Base-by-base conservation (phyloP, 2,888 invertebrate genomes). In the Lydus trimaculatus region DNA sequence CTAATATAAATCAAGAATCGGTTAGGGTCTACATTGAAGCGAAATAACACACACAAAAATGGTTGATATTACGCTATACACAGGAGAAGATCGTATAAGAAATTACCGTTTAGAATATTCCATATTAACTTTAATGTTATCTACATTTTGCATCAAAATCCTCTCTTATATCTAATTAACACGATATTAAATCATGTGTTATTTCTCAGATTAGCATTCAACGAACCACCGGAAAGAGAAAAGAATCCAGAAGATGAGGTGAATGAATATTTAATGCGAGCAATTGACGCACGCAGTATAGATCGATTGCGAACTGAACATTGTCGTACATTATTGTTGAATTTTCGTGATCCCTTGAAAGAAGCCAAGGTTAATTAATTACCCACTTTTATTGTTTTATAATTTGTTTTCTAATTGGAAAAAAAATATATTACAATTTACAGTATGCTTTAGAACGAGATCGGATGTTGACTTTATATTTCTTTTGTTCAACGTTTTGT, bases 191-290 rank as follows among this genome's bases (percentile, higher is more conserved):
- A 13, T 36, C 0, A 15, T 13, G 13, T 43, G 0, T 7, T 43
- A 1, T 43, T 8, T 6, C 17, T 17, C n/a, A 94, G 95, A 84
- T 88, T 92, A 71, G 94, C 94, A 28, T 91, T 91, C 73, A 92
- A 91, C 48, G 91, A 93, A 69, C 88, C 87, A 65, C 85, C 86
- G 28, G 93, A 94, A 76, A 71, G 79, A 31, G 89, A 89, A 72
- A 94, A 94, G 83, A 92, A 94, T 83, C 94, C 95, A 0, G 95
- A 96, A 78, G 96, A 96, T 76, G 97, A 97, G 85, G 96, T 97
- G 25, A 97, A 98, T 83, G 98, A 98, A 78, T 98, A 98, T 85
- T 88, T 99, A 76, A 95, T 96, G 90, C 92, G 95, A 75, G 98
- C 98, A 15, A 98, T 98, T 74, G 97, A 98, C 84, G 97, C 97